phyloP scores from a whole-genome alignment of 2,888 invertebrate species.

The Notocelia uddmanniana region DNA sequence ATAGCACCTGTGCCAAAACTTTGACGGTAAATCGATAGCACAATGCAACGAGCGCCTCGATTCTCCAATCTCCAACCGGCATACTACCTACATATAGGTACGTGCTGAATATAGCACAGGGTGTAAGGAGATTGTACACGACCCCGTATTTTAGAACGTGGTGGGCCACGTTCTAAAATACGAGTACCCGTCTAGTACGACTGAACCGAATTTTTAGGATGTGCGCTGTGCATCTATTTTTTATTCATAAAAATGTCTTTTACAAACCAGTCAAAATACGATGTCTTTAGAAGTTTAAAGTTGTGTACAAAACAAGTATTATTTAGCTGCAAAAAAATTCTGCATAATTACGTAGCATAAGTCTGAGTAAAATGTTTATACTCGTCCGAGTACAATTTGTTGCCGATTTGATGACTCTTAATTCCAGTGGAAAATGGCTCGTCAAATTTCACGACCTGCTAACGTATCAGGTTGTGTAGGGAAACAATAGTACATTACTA shows the following conservation, averaged over 20 bases:
- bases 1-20: constrained; percentile 70
- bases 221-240: neutral
- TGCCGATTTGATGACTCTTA: constrained; percentile 24
- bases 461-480: constrained; percentile 25
- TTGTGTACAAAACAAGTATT: no score
- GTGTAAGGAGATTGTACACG: constrained; percentile 14
- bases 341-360: neutral
- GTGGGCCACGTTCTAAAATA: no score
- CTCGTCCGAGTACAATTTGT: neutral
- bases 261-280: no score
- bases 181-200: no score
- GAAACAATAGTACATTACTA: no score
- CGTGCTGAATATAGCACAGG: neutral
- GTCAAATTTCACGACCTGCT: constrained; percentile 41
- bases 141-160: constrained; percentile 28
- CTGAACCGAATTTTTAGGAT: constrained; percentile 1
- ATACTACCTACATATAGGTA: neutral
- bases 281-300: neutral
- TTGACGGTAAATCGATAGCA: constrained; percentile 70
- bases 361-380: constrained; percentile 29
- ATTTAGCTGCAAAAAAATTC: no score
- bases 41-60: constrained; percentile 51
- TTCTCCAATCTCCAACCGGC: constrained; percentile 7
- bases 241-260: no score
- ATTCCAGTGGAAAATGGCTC: constrained; percentile 31